Percentiles rank a stretch among this genome's conserved stretches.
Conservation (phyloP, 2,888 invertebrate species). For the Hoplodrina blanda region DNA sequence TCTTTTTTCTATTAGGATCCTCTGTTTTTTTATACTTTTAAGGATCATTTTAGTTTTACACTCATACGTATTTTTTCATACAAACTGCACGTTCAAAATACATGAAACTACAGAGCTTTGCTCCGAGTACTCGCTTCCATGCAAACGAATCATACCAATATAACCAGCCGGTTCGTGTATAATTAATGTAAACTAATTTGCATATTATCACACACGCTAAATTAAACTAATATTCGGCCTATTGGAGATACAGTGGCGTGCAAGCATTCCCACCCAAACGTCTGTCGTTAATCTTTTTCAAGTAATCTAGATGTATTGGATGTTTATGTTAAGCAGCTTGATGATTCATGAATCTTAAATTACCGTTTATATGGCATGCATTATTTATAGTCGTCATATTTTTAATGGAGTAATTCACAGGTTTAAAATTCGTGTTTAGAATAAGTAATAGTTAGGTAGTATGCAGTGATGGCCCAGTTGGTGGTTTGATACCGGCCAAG, state of each 20-base stretch:
- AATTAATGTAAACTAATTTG: constrained; percentile 79
- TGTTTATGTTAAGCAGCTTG: constrained; percentile 45
- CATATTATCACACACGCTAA: constrained; percentile 82
- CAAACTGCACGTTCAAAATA: not conserved
- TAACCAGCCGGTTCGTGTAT: constrained; percentile 72
- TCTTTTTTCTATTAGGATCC: too few species aligned
- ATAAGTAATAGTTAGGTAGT: not conserved
- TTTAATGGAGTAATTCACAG: constrained; percentile 33
- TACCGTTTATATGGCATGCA: constrained; percentile 21
- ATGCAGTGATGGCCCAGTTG: too few species aligned
- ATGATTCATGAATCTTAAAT: constrained; percentile 24
- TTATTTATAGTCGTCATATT: constrained; percentile 35
- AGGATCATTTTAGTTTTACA: not conserved
- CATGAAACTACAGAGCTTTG: not conserved
- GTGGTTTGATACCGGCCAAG: too few species aligned
- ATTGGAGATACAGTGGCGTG: constrained; percentile 60
- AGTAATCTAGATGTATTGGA: constrained; percentile 49
- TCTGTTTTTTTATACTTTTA: not conserved
- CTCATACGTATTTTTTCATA: not conserved
- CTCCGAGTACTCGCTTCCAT: constrained; percentile 50
- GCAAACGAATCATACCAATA: constrained; percentile 57
- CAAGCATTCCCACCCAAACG: constrained; percentile 20
- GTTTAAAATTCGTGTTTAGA: constrained; percentile 10
- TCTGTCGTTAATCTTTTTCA: constrained; percentile 47
- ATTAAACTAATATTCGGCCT: constrained; percentile 76